phyloP scores from a whole-genome alignment of 2,113 vertebrate species.

The Cavia porcellus region DNA sequence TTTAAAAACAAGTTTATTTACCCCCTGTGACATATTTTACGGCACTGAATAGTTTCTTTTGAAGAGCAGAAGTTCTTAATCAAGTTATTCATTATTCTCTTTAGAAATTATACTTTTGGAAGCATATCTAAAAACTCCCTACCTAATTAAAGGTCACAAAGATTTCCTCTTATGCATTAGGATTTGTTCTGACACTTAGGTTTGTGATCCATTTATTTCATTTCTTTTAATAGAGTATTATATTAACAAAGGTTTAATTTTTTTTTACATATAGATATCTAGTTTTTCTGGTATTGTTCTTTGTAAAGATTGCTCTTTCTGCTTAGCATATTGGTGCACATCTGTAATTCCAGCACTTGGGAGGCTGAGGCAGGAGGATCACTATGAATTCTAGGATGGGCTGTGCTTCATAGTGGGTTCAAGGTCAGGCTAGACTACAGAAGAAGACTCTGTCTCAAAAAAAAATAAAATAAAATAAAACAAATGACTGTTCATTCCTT shows the following conservation, averaged over 20 bases:
- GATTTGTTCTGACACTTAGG: neutral
- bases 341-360: neutral
- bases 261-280: neutral
- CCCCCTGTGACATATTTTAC: neutral
- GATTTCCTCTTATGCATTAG: neutral
- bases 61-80: slow-evolving; percentile 29
- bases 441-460: neutral
- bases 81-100: neutral
- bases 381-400: neutral
- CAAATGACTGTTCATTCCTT: neutral
- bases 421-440: neutral
- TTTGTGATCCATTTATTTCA: neutral
- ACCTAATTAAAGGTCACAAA: neutral
- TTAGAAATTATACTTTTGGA: neutral
- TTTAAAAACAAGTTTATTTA: neutral
- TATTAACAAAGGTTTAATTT: neutral
- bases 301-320: neutral
- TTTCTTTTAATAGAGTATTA: neutral
- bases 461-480: neutral
- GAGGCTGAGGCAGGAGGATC: neutral
- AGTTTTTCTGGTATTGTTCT: neutral
- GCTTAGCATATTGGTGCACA: neutral
- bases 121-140: neutral
- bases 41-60: slow-evolving; percentile 12
- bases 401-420: neutral